Conservation (phyloP, 2,888 invertebrate species). For the Ariolimax columbianus region DNA sequence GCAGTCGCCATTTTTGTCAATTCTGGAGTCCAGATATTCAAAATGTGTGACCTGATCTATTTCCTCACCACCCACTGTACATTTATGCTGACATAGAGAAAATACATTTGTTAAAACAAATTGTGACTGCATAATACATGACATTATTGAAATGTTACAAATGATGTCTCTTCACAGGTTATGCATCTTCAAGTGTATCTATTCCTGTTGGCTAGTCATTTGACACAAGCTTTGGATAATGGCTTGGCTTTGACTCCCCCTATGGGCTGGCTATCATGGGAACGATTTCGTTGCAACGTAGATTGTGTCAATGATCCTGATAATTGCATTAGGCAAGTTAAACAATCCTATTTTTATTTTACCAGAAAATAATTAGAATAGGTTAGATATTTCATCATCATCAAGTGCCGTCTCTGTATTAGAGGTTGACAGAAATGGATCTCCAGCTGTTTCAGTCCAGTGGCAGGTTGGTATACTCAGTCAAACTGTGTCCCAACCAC, state of each 20-base stretch:
- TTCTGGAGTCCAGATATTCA: too few species aligned
- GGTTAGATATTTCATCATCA: too few species aligned
- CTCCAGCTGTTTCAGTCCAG: too few species aligned
- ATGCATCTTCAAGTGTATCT: neutral
- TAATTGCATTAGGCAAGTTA: constrained; percentile 72
- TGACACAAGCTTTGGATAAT: constrained; percentile 67
- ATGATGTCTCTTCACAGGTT: neutral
- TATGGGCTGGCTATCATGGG: constrained; percentile 78
- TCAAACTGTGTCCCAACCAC: too few species aligned
- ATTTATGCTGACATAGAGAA: neutral
- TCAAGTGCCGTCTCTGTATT: too few species aligned
- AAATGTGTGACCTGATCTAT: too few species aligned
- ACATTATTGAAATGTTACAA: neutral
- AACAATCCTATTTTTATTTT: neutral
- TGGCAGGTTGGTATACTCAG: too few species aligned
- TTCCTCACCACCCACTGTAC: too few species aligned
- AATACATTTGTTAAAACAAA: neutral
- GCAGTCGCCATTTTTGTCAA: too few species aligned
- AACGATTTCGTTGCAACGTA: constrained; percentile 74
- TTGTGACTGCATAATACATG: neutral
- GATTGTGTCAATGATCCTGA: constrained; percentile 74
- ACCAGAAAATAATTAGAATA: neutral
- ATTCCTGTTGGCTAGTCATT: neutral
- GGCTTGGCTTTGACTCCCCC: constrained; percentile 77
- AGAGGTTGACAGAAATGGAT: too few species aligned